Base-by-base conservation (phyloP, 2,113 vertebrate species). In the Corythornis vintsioides region DNA sequence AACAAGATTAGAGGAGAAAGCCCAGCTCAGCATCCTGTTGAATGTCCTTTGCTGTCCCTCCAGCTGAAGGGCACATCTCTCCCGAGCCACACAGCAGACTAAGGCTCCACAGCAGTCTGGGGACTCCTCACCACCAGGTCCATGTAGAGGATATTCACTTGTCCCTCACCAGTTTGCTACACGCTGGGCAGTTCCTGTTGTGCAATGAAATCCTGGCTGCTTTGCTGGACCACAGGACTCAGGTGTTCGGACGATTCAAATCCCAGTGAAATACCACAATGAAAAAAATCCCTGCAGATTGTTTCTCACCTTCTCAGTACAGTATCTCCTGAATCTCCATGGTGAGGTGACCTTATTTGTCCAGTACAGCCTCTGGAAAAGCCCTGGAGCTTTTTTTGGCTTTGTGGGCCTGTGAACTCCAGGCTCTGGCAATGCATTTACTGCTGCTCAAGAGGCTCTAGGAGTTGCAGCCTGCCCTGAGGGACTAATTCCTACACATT, bases 401-500 rank as follows among this genome's bases (percentile, higher is more conserved):
- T 67, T 42, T 35, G 19, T 43, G 53, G 61, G 24, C 17, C 66
- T 92, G 70, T 55, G 71, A 76, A 64, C 3, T 2, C 48, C 48
- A 8, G 3, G 9, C 16, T 76, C 6, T 73, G 38, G 59, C 72
- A 70, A 42, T 42, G 55, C 42, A 69, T 64, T 89, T 73, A 47
- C 25, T 93, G 82, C 55, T 38, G 47, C 38, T 83, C 75, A 69
- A 80, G 45, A 35, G 73, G 47, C 22, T 92, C 86, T 67, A 78
- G 72, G 86, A 84, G 33, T 35, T 71, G 31, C 82, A 92, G 52
- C 50, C 82, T 85, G 64, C 79, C 71, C 91, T 77, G 42, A 66
- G 72, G 84, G 47, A 94, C 55, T 80, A 80, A 89, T 87, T 93
- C 71, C 78, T 76, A 59, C 71, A 79, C 67, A 63, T 86, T 89